These are phyloP conservation scores for Silurus glanis DNA, from an alignment of 2,113 vertebrate species.

Conservation along the genomic window DNA sequence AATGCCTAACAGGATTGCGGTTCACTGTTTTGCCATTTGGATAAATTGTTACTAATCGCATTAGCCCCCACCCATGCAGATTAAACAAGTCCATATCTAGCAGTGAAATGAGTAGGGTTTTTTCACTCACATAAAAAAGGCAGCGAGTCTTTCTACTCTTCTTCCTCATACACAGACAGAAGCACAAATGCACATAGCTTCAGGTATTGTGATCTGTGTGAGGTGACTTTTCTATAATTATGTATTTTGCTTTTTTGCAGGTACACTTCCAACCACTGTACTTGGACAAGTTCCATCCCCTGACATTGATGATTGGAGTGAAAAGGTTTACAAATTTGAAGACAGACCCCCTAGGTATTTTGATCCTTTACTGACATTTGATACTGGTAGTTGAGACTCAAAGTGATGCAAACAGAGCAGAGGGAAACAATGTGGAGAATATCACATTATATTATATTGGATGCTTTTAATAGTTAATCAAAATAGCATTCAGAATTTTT, in stretches of 20 bases:
- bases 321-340: slow-evolving; percentile 82
- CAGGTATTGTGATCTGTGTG: slow-evolving; percentile 45
- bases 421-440: slow-evolving; percentile 37
- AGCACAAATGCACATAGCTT: slow-evolving; percentile 42
- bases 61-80: slow-evolving; percentile 53
- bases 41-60: slow-evolving; percentile 53
- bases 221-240: slow-evolving; percentile 47
- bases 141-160: slow-evolving; percentile 26
- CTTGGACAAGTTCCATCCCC: slow-evolving; percentile 81
- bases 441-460: slow-evolving; percentile 45
- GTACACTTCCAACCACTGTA: slow-evolving; percentile 73
- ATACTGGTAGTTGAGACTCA: slow-evolving; percentile 55
- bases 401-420: slow-evolving; percentile 42
- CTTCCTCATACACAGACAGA: slow-evolving; percentile 13
- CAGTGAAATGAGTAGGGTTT: slow-evolving; percentile 49
- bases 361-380: slow-evolving; percentile 52
- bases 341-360: slow-evolving; percentile 79
- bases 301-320: slow-evolving; percentile 86
- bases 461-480: slow-evolving; percentile 70
- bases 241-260: slow-evolving; percentile 66
- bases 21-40: slow-evolving; percentile 58
- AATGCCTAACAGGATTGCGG: slow-evolving; percentile 71
- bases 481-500: slow-evolving; percentile 64
- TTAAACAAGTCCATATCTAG: slow-evolving; percentile 55
- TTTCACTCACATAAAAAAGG: slow-evolving; percentile 56